These are phyloP conservation scores for Ormyrus thymus DNA, from an alignment of 2,888 invertebrate genomes.

Conservation along the genomic window DNA sequence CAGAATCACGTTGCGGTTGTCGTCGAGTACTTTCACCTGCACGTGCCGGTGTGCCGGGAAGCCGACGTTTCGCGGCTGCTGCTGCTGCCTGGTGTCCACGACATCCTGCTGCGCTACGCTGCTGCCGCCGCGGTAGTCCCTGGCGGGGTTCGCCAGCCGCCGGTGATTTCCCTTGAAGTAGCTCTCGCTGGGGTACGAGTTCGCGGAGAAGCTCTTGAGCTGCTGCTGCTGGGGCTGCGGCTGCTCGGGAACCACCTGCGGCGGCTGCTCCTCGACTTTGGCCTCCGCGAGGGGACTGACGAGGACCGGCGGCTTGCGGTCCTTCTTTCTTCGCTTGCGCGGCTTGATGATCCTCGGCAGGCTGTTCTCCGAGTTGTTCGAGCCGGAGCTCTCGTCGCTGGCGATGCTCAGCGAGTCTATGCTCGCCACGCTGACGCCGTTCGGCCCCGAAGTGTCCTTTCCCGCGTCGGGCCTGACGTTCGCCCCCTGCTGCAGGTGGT, in stretches of 20 bases:
- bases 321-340: slow-evolving; percentile 91
- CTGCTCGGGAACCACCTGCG: slow-evolving; percentile 32
- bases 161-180: slow-evolving; percentile 52
- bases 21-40: slow-evolving; percentile 77
- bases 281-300: slow-evolving; percentile 56
- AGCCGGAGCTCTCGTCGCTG: slow-evolving; percentile 86
- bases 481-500: slow-evolving; percentile 10
- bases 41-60: slow-evolving; percentile 73
- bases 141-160: background rate
- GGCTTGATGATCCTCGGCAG: slow-evolving; percentile 93
- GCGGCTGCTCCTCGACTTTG: slow-evolving; percentile 62
- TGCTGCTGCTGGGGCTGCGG: slow-evolving; percentile 57
- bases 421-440: slow-evolving; percentile 75
- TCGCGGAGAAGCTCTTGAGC: slow-evolving; percentile 36
- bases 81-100: slow-evolving; percentile 75
- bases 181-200: slow-evolving; percentile 56
- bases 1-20: slow-evolving; percentile 71
- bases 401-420: slow-evolving; percentile 84
- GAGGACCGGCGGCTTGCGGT: slow-evolving; percentile 83
- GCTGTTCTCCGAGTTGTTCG: slow-evolving; percentile 82
- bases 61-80: slow-evolving; percentile 73
- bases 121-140: slow-evolving; percentile 14
- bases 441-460: slow-evolving; percentile 62
- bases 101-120: slow-evolving; percentile 74
- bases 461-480: slow-evolving; percentile 63